Conservation (phyloP, 2,797 vertebrate species). For the Chiloscyllium punctatum region DNA sequence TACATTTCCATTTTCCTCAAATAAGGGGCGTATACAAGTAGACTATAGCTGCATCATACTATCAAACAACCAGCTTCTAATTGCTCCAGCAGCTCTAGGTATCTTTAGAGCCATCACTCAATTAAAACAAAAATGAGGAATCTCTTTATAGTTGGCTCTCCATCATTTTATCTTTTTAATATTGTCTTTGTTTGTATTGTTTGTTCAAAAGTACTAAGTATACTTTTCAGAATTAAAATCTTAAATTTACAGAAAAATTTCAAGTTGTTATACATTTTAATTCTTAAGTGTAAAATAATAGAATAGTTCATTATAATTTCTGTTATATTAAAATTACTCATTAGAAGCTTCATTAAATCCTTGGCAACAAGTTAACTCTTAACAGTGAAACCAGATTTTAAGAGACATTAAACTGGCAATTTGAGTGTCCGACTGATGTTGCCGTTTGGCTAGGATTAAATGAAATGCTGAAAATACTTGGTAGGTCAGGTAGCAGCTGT, state of each 20-base stretch:
- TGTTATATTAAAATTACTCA: neutral
- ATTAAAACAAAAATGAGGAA: neutral
- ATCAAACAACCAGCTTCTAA: neutral
- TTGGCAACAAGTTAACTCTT: neutral
- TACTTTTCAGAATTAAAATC: neutral
- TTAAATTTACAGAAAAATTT: neutral
- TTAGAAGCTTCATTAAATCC: neutral
- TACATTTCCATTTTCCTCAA: neutral
- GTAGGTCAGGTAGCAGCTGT: neutral
- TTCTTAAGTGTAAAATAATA: neutral
- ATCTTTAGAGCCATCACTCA: neutral
- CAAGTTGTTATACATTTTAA: neutral
- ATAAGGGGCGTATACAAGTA: neutral
- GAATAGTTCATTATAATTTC: neutral
- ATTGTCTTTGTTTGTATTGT: neutral
- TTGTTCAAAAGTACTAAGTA: neutral
- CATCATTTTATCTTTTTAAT: neutral
- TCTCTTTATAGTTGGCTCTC: neutral
- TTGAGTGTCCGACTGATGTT: neutral
- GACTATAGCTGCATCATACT: neutral
- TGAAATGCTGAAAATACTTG: neutral
- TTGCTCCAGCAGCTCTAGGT: neutral
- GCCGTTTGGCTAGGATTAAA: neutral
- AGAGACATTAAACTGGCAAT: constrained; percentile 38
- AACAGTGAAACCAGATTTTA: neutral